Evolutionary conservation across 1,140 invertebrate genomes (phyloP).

Genomic region (Gryllus bimaculatus): DNA sequence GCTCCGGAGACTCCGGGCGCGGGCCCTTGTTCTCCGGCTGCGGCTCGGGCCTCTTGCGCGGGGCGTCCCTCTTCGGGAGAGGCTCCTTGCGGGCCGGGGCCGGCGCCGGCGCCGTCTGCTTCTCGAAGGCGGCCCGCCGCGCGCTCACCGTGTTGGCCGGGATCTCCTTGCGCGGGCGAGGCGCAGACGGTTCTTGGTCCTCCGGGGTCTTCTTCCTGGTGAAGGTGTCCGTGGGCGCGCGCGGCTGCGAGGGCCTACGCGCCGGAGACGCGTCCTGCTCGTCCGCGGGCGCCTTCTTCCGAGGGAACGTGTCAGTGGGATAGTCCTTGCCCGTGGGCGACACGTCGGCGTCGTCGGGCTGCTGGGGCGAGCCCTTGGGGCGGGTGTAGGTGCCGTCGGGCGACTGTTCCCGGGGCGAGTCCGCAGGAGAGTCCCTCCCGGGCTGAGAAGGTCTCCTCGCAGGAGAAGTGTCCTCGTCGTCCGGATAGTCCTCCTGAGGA

Average conservation of each 20-base stretch:
- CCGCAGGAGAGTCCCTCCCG: background rate
- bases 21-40: too few relatives aligned
- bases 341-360: conserved; percentile 4
- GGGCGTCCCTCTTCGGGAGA: background rate
- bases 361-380: background rate
- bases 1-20: too few relatives aligned
- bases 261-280: background rate
- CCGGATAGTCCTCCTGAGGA: background rate
- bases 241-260: background rate
- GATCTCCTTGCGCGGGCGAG: background rate
- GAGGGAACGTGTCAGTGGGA: background rate
- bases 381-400: background rate
- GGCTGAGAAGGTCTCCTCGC: background rate
- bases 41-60: too few relatives aligned
- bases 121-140: background rate
- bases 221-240: background rate
- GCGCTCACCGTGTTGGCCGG: background rate
- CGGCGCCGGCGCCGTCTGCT: background rate
- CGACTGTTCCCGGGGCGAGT: background rate
- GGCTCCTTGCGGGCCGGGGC: background rate
- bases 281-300: too few relatives aligned
- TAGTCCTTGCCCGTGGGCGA: conserved; percentile 18
- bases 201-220: background rate
- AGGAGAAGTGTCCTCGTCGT: background rate
- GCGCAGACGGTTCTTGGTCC: background rate